Conservation (phyloP, 2,797 vertebrate genomes). For the Triplophysa yarkandensis region DNA sequence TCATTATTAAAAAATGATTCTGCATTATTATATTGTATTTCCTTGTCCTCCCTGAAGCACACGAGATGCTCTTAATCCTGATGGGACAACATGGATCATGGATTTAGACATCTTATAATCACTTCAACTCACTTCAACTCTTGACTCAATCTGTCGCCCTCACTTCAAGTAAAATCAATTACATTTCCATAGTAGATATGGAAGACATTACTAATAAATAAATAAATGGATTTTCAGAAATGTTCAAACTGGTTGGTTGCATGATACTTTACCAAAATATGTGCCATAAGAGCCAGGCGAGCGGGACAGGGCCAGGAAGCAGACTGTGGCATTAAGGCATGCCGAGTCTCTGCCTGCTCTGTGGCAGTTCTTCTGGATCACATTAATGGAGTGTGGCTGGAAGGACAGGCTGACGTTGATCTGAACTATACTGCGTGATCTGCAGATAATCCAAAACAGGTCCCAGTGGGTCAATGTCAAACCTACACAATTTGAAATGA, state of each 20-base stretch:
- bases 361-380: constrained; percentile 86
- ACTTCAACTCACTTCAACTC: too few species aligned
- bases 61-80: too few species aligned
- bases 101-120: too few species aligned
- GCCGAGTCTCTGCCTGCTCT: constrained; percentile 80
- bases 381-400: constrained; percentile 83
- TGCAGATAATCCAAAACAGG: constrained; percentile 53
- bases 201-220: too few species aligned
- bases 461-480: not conserved
- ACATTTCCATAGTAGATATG: too few species aligned
- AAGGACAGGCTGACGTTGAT: constrained; percentile 81
- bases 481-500: constrained; percentile 10
- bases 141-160: too few species aligned
- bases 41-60: too few species aligned
- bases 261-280: constrained; percentile 73
- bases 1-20: too few species aligned
- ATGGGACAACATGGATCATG: too few species aligned
- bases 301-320: constrained; percentile 80
- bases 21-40: too few species aligned
- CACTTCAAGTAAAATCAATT: too few species aligned
- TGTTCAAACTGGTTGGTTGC: not conserved
- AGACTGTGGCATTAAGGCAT: constrained; percentile 82
- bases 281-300: constrained; percentile 76
- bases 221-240: too few species aligned
- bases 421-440: constrained; percentile 85